Evolutionary conservation across 2,113 vertebrate species (phyloP).

Genomic region (Apodemus speciosus): DNA sequence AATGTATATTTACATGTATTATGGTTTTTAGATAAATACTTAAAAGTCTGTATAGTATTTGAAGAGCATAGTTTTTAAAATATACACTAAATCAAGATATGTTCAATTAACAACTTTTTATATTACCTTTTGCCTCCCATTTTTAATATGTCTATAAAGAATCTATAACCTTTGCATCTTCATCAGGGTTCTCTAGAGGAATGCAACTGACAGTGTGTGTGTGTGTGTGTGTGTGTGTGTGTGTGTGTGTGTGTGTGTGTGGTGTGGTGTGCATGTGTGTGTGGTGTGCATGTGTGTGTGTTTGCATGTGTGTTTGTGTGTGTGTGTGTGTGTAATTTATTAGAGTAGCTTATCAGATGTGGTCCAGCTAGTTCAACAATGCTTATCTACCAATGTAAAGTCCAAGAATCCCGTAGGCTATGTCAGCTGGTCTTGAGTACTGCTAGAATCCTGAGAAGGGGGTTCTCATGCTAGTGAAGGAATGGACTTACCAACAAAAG

Average conservation of each 20-base stretch:
- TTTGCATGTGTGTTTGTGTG: too few relatives aligned
- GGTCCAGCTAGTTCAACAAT: neutral
- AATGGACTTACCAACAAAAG: neutral
- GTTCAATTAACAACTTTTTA: neutral
- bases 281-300: too few relatives aligned
- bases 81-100: constrained; percentile 17
- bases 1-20: neutral
- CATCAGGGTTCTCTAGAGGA: neutral
- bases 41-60: neutral
- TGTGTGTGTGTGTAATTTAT: too few relatives aligned
- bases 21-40: neutral
- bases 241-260: too few relatives aligned
- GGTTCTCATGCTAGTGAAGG: neutral
- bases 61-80: neutral
- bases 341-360: neutral
- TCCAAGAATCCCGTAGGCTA: neutral
- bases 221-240: too few relatives aligned
- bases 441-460: neutral
- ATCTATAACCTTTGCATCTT: neutral
- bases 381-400: neutral
- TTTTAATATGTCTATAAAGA: constrained; percentile 32
- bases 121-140: neutral
- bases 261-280: too few relatives aligned
- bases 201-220: neutral
- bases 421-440: neutral